Evolutionary conservation across 2,797 vertebrate genomes (phyloP).

Genomic region (Melanotaenia boesemani): DNA sequence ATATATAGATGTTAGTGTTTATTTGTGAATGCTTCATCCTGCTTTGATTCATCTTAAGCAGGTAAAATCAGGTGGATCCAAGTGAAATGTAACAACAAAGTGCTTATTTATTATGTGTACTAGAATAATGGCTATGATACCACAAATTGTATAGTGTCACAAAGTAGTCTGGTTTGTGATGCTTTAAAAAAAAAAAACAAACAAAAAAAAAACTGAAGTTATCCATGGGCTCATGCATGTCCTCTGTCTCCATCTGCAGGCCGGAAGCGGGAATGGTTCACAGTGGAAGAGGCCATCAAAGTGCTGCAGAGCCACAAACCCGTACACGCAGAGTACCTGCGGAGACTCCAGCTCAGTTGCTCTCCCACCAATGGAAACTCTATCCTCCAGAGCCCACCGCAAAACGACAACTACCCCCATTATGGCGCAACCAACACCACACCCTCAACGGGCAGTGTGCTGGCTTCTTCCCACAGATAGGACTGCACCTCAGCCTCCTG

Average conservation of each 20-base stretch:
- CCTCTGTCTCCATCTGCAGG: conserved; percentile 84
- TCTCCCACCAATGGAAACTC: conserved; percentile 94
- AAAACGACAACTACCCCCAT: conserved; percentile 89
- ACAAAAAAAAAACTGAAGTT: no score
- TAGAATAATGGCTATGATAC: neutral
- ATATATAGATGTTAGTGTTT: neutral
- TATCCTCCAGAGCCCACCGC: conserved; percentile 85
- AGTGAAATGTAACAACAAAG: neutral
- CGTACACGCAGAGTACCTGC: conserved; percentile 96
- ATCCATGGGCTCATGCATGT: neutral
- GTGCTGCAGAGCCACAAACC: conserved; percentile 98
- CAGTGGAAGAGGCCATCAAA: conserved; percentile 97
- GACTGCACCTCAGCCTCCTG: conserved; percentile 57
- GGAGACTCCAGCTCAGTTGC: conserved; percentile 93
- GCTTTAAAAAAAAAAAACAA: neutral
- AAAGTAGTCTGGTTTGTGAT: neutral
- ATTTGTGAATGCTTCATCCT: neutral
- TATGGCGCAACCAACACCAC: conserved; percentile 89
- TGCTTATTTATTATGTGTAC: neutral
- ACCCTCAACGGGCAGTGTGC: conserved; percentile 86
- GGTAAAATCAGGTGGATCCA: neutral
- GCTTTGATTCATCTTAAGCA: neutral
- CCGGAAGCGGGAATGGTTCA: conserved; percentile 98
- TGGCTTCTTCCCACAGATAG: conserved; percentile 88
- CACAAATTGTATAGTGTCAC: neutral